A percentile compares a stretch with the other conserved stretches of the same genome.
Conservation (phyloP, 2,113 vertebrate genomes). For the Chionomys nivalis region DNA sequence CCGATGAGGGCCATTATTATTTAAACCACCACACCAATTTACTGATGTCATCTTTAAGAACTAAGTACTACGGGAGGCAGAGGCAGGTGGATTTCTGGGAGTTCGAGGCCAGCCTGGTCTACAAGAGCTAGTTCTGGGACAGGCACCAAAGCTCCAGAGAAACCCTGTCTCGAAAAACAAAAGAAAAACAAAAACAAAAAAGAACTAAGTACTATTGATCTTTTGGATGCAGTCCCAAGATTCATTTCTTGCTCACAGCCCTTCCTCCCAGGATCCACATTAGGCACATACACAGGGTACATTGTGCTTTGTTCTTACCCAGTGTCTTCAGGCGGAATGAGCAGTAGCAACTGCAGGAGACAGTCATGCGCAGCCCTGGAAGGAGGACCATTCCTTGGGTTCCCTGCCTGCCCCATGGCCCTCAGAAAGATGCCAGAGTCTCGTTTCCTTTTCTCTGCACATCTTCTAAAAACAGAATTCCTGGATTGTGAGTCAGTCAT, state of each 20-base stretch:
- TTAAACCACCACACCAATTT: not conserved
- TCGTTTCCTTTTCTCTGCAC: not conserved
- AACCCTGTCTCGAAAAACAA: too few species aligned
- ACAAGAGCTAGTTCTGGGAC: too few species aligned
- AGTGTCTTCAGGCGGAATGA: not conserved
- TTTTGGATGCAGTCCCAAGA: not conserved
- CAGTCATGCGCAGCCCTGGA: not conserved
- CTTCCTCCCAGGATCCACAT: not conserved
- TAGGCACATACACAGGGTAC: not conserved
- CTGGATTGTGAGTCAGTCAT: slow-evolving; percentile 34
- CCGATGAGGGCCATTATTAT: not conserved
- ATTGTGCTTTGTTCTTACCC: not conserved
- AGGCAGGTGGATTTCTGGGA: too few species aligned
- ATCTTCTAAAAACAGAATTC: not conserved
- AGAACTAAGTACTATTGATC: not conserved
- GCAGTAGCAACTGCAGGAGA: not conserved
- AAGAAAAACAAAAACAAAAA: too few species aligned
- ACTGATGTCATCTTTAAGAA: not conserved
- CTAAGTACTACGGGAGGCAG: too few species aligned
- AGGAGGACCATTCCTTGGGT: too few species aligned
- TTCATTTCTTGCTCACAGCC: not conserved
- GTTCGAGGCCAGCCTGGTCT: too few species aligned
- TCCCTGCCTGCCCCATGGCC: not conserved
- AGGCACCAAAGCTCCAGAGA: too few species aligned
- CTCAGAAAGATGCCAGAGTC: not conserved